Evolutionary conservation across 1,140 invertebrate genomes (phyloP), one percentile per base, ranked within the genome.

Genomic region (Drosophila bipectinata): DNA sequence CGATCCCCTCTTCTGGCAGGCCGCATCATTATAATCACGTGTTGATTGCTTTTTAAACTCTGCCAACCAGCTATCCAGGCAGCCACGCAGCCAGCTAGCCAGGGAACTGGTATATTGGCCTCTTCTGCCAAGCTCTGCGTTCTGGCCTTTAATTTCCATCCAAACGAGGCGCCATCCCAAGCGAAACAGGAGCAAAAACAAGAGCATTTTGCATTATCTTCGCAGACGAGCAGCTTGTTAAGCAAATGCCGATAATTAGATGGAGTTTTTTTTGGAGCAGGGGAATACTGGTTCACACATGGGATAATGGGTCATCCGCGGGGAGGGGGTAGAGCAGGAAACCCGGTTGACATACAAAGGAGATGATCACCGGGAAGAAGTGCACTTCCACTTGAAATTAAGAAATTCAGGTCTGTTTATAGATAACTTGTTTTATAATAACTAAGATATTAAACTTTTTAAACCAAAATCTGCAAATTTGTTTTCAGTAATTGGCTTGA

Each of bases 31-130:
- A 88, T 88, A 88, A 88, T 88, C 83, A 88, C 83, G 83, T 88
- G 83, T 88, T 88, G 83, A 88, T 88, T 88, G 83, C 83, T 73
- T 88, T 88, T 88, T 88, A 88, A 88, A 88, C 83, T 88, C 74
- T 71, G 66, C 73, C 41, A 44, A 12, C 12, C 49, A 28, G 18
- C 26, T 41, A 53, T 48, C 48, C 58, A 47, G 48, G 18, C 41
- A 44, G 41, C 48, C 58, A 47, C 34, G 18, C 41, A 44, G 41
- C 4, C 49, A 28, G 18, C 26, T 41, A 44, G 30, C 48, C 58
- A 30, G 32, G 12, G 52, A 55, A 30, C 60, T 57, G 39, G 60
- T 63, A 41, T 37, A 30, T 39, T 55, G n/a, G 61, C 26, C 12
- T 26, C 39, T 66, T 34, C 24, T 48, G 26, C 67, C 32, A 18